Conservation (phyloP, 2,888 invertebrate species). For the Tetramorium bicarinatum region DNA sequence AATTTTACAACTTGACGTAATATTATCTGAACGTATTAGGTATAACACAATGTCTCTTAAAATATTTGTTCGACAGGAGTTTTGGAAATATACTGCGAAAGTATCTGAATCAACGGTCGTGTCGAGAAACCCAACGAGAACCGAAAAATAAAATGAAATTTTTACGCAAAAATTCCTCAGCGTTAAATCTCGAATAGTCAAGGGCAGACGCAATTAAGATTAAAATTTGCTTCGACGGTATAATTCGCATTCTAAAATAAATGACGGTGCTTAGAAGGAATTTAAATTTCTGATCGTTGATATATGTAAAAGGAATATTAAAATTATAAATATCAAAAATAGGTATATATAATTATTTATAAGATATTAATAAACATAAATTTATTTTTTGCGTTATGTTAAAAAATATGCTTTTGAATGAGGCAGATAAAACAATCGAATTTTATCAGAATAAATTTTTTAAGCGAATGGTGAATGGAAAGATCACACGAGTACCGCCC, state of each 20-base stretch:
- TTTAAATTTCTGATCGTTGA: neutral
- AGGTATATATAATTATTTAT: no score
- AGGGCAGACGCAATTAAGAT: neutral
- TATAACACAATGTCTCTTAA: slow-evolving; percentile 12
- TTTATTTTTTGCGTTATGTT: neutral
- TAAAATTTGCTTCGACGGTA: neutral
- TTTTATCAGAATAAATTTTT: slow-evolving; percentile 29
- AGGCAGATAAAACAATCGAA: neutral
- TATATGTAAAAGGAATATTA: neutral
- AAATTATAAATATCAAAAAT: neutral
- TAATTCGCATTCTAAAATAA: slow-evolving; percentile 12
- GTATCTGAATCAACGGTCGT: neutral
- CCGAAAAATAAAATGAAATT: neutral
- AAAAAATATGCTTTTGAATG: neutral
- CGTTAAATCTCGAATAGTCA: neutral
- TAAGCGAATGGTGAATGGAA: neutral
- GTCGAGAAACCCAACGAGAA: neutral
- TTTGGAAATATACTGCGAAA: neutral
- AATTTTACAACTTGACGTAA: neutral
- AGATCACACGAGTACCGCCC: neutral
- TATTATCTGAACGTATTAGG: neutral
- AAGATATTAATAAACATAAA: neutral
- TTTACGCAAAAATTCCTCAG: neutral
- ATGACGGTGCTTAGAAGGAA: neutral
- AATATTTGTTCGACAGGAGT: slow-evolving; percentile 10